Evolutionary conservation across 2,797 vertebrate genomes (phyloP).

Genomic region (Hyperoplus immaculatus): DNA sequence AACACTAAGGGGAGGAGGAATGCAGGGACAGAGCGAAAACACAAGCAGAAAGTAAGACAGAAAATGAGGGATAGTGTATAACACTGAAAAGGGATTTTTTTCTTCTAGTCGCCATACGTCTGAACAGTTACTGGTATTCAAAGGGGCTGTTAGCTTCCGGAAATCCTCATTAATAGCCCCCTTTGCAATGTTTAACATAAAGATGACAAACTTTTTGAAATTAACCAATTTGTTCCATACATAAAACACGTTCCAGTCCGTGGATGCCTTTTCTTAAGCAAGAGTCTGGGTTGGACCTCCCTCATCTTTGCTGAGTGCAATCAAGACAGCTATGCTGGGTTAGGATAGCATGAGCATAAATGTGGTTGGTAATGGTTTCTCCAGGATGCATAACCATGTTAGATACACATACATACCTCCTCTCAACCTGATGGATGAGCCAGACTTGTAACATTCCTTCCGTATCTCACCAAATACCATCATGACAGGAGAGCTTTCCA

Average conservation of each 20-base stretch:
- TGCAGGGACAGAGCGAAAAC: slow-evolving; percentile 69
- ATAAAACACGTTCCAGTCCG: slow-evolving; percentile 57
- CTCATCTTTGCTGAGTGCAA: slow-evolving; percentile 30
- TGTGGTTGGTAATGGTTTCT: slow-evolving; percentile 42
- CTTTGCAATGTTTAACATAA: slow-evolving; percentile 67
- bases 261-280: slow-evolving; percentile 68
- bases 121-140: slow-evolving; percentile 53
- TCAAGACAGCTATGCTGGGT: slow-evolving; percentile 31
- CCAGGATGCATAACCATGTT: slow-evolving; percentile 40
- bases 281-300: slow-evolving; percentile 29
- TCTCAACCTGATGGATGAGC: slow-evolving; percentile 69
- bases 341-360: slow-evolving; percentile 48
- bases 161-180: slow-evolving; percentile 58
- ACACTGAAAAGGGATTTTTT: slow-evolving; percentile 44
- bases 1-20: slow-evolving; percentile 76
- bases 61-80: slow-evolving; percentile 59
- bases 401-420: slow-evolving; percentile 53
- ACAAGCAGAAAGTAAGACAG: slow-evolving; percentile 59
- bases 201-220: slow-evolving; percentile 58
- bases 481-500: slow-evolving; percentile 70
- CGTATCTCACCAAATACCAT: slow-evolving; percentile 71
- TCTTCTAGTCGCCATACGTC: background rate
- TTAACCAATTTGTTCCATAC: slow-evolving; percentile 62
- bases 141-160: slow-evolving; percentile 28
- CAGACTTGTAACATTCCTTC: slow-evolving; percentile 70